Evolutionary conservation across 2,797 vertebrate species (phyloP).

Genomic region (Harpagifer antarcticus): DNA sequence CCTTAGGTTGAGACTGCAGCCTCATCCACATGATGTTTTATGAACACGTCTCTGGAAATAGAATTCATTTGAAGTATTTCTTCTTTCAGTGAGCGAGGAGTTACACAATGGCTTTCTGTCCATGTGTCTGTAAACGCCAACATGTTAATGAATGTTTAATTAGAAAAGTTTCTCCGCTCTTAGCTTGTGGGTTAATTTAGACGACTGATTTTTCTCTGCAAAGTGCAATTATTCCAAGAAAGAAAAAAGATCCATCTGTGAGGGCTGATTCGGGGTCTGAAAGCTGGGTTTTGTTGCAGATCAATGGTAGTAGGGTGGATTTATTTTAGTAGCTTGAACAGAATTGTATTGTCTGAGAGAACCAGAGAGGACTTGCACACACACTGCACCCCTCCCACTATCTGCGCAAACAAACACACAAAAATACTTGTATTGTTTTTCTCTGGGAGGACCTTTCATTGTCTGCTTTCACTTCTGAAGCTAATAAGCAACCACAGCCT

Average conservation of each 20-base stretch:
- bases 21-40: conserved; percentile 5
- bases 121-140: conserved; percentile 30
- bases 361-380: conserved; percentile 15
- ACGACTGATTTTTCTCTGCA: conserved; percentile 8
- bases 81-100: not conserved
- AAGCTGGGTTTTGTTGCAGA: conserved; percentile 41
- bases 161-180: conserved; percentile 49
- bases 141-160: conserved; percentile 60
- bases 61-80: conserved; percentile 8
- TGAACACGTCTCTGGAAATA: conserved; percentile 20
- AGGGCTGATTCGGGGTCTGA: conserved; percentile 27
- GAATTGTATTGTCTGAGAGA: conserved; percentile 41
- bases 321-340: conserved; percentile 45
- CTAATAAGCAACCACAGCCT: conserved; percentile 17
- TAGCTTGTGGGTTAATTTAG: conserved; percentile 29
- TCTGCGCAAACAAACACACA: conserved; percentile 27
- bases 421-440: conserved; percentile 9
- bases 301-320: conserved; percentile 37
- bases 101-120: conserved; percentile 9
- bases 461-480: conserved; percentile 22
- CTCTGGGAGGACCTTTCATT: conserved; percentile 26
- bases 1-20: not conserved
- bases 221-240: conserved; percentile 49
- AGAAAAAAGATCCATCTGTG: conserved; percentile 45
- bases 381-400: conserved; percentile 24